Base-by-base conservation (phyloP, 2,797 vertebrate species). In the Hybognathus amarus region DNA sequence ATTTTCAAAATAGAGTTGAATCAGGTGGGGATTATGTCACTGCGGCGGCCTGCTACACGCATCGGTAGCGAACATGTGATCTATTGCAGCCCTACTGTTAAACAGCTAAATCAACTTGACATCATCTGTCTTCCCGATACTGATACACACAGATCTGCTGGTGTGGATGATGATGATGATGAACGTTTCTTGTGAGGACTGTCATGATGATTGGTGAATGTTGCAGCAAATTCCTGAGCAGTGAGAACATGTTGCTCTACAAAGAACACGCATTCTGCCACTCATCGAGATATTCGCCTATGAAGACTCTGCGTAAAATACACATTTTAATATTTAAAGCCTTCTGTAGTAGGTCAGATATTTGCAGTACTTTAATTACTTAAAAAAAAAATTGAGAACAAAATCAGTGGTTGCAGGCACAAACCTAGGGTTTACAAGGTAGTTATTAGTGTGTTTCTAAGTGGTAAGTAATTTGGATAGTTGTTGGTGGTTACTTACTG, bases 1-100 rank as follows among this genome's bases (percentile, higher is more conserved):
- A 87, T 77, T 63, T 38, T 80, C 36, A 73, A 85, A 85, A 87
- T 83, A 83, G 81, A 73, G 56, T 69, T 40, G 50, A 85, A 59
- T 84, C 76, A 81, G 42, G 38, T 24, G 54, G 66, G 77, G 73
- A 61, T 89, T 87, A 86, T 70, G 83, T 87, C 88, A 89, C 63
- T 18, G 5, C 42, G 50, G 50, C 52, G 33, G 70, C 59, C 70
- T 71, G 83, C 83, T 80, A 73, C 33, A 18, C 47, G 10, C 42
- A 64, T 30, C n/a, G 18, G 18, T 40, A 38, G 64, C 24, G 22
- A 82, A 45, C 45, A 66, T 70, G 64, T 77, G 77, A 73, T 64
- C 59, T 78, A 12, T 71, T 68, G 52, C 20, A 50, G 40, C 13
- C 50, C 22, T 69, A 54, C 50, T 27, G 20, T 76, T 42, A 27